Evolutionary conservation across 2,797 vertebrate genomes (phyloP), one percentile per base, ranked within the genome.

Genomic region (Anableps anableps): DNA sequence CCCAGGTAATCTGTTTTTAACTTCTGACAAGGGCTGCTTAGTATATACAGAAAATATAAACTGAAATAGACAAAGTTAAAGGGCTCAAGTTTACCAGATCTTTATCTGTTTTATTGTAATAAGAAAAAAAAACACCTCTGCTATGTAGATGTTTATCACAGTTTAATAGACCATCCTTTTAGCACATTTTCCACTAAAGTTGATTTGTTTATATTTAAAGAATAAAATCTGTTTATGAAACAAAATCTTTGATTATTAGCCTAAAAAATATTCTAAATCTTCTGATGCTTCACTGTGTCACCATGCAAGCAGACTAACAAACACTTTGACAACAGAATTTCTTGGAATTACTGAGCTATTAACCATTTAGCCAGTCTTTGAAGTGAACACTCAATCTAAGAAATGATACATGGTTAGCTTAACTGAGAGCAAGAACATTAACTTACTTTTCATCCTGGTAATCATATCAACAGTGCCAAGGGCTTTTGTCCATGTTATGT

Each of bases 141-240:
- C 43, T 43, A 34, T 29, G 7, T n/a, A 4, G 4, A 38, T 48
- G 58, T 58, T 74, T 34, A 74, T 38, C 71, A 75, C 38, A 80
- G 72, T 91, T 92, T 75, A 92, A 87, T 93, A 83, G 86, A 89
- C 88, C 60, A 1, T 81, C 45, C 45, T 76, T 60, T 73, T 72
- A 80, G 85, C 83, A 84, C 75, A 88, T 88, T 88, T 76, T 80
- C 71, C 80, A 80, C 76, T 53, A 29, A 81, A 75, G 75, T 13
- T 0, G 66, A 80, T 89, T 72, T 82, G 47, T 86, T 80, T 38
- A 77, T 75, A 55, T 13, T 72, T 73, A 17, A 60, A 73, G 72
- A 81, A 86, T 83, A 68, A 76, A 83, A 80, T 38, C 31, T 81
- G 82, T 70, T 80, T 13, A 66, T 48, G 64, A 79, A 51, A 80